Percentiles rank a stretch among this genome's conserved stretches.
These are phyloP conservation scores for Pyrrhosoma nymphula DNA, from an alignment of 2,888 invertebrate species.

Conservation along the genomic window DNA sequence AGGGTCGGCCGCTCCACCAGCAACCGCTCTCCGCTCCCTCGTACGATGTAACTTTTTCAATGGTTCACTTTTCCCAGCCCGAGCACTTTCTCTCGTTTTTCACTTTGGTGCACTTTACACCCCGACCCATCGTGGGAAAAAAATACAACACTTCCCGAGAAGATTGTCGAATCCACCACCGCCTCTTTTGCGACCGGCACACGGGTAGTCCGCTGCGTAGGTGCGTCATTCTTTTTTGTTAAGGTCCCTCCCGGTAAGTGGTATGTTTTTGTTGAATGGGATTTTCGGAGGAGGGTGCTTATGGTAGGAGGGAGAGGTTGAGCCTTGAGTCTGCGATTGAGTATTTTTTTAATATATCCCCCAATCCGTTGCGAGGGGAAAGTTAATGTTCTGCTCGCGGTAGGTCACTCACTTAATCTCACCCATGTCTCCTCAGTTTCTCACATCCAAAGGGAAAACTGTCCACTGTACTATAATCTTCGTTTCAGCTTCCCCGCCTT, in stretches of 20 bases:
- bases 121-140: not conserved
- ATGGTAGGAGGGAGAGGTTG: not conserved
- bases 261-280: not conserved
- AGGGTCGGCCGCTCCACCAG: not conserved
- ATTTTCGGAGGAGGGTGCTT: not conserved
- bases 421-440: not conserved
- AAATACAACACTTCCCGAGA: slow-evolving; percentile 4
- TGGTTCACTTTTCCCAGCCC: not conserved
- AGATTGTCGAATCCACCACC: not conserved
- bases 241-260: not conserved
- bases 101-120: not conserved
- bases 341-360: not conserved
- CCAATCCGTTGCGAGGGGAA: not conserved
- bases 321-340: not conserved
- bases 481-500: not conserved
- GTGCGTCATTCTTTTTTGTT: not conserved
- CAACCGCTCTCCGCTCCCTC: not conserved
- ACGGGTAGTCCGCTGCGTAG: not conserved
- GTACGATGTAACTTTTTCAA: not conserved
- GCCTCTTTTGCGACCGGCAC: not conserved
- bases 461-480: not conserved
- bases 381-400: not conserved
- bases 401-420: not conserved
- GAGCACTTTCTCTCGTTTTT: slow-evolving; percentile 10
- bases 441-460: not conserved